Percentiles rank a stretch among this genome's conserved stretches.
Conservation (phyloP, 2,888 invertebrate species). For the Hydrotaea cyrtoneurina region DNA sequence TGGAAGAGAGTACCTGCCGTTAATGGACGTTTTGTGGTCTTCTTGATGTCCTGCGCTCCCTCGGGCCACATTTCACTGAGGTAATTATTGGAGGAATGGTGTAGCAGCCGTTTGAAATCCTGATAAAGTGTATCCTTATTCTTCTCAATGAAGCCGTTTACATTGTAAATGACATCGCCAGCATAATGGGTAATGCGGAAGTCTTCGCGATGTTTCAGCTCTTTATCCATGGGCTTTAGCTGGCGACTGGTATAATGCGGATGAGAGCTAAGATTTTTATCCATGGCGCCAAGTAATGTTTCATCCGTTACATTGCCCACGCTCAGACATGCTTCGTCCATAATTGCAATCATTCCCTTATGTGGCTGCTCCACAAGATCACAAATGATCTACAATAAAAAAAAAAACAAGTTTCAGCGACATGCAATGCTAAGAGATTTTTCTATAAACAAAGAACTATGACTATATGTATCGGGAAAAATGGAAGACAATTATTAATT, state of each 20-base stretch:
- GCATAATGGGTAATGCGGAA: conserved; percentile 96
- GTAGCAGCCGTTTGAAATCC: conserved; percentile 96
- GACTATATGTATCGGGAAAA: too few species aligned
- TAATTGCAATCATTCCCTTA: conserved; percentile 94
- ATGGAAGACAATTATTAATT: too few species aligned
- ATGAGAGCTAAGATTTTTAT: conserved; percentile 91
- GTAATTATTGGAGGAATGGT: conserved; percentile 89
- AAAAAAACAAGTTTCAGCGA: neutral
- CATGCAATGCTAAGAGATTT: too few species aligned
- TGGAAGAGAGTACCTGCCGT: conserved; percentile 98
- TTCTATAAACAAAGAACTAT: too few species aligned
- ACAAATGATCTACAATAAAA: conserved; percentile 86
- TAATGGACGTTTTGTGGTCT: conserved; percentile 96
- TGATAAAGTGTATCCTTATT: conserved; percentile 98
- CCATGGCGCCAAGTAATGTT: conserved; percentile 95
- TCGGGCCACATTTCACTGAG: conserved; percentile 97
- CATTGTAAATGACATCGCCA: conserved; percentile 95
- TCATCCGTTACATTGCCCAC: conserved; percentile 94
- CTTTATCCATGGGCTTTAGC: conserved; percentile 90
- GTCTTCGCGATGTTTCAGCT: conserved; percentile 88
- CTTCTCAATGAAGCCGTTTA: conserved; percentile 96
- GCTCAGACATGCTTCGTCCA: conserved; percentile 98
- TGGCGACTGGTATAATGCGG: conserved; percentile 95
- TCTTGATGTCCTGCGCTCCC: conserved; percentile 93
- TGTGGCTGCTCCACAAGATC: conserved; percentile 97